Evolutionary conservation across 1,140 invertebrate species (phyloP), one percentile per base, ranked within the genome.

Genomic region (Eurosta solidaginis): DNA sequence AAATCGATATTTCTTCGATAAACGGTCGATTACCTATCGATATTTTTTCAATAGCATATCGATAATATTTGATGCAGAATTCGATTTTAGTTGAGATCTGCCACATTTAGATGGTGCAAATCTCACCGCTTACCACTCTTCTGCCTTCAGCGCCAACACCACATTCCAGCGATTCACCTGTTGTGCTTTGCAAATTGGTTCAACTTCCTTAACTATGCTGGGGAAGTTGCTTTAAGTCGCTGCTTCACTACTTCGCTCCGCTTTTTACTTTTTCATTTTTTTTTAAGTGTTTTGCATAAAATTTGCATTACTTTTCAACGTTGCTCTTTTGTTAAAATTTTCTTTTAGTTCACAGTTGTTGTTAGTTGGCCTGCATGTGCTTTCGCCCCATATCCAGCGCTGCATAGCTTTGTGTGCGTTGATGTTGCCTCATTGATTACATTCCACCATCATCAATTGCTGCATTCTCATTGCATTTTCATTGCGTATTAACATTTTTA

Each of bases 281-380:
- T 22, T 68, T 68, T n/a, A 68, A 68, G 59, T 68, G 59, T 68
- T 68, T 68, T 68, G 59, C 59, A 68, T 68, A 68, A 29, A 68
- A 68, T 68, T 68, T 68, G 59, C 59, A 68, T 68, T 68, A 68
- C 59, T 68, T 68, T 68, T 40, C 33, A n/a, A n/a, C n/a, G 17
- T 33, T 20, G 59, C 59, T 68, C 40, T 68, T 20, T 10, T 68
- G 59, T 33, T 20, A 3, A 33, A n/a, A n/a, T n/a, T n/a, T n/a
- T n/a, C n/a, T n/a, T n/a, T n/a, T n/a, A n/a, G n/a, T n/a, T n/a
- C n/a, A n/a, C n/a, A n/a, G n/a, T n/a, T n/a, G n/a, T n/a, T n/a
- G n/a, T n/a, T 3, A n/a, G n/a, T 68, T 68, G 59, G n/a, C 4
- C 59, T 40, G n/a, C 33, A 17, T n/a, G 59, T 4, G 3, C n/a